These are phyloP conservation scores for Trichomycterus rosablanca DNA, from an alignment of 2,113 vertebrate species.

Conservation along the genomic window DNA sequence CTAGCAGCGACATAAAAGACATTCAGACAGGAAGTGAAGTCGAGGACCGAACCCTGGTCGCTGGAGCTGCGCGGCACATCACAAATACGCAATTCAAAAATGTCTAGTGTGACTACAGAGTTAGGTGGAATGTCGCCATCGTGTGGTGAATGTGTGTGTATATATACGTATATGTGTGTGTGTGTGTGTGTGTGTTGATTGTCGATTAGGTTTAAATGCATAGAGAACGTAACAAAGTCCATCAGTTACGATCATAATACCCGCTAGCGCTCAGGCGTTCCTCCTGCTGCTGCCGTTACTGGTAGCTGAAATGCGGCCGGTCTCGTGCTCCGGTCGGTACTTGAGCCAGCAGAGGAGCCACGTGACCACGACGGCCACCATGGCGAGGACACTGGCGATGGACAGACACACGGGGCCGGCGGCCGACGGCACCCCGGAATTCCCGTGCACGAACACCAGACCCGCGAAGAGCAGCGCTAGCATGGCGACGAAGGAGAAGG, in stretches of 20 bases:
- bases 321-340: constrained; percentile 80
- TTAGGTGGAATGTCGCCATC: too few species aligned
- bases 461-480: constrained; percentile 88
- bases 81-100: too few species aligned
- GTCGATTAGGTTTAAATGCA: neutral
- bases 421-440: constrained; percentile 78
- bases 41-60: too few species aligned
- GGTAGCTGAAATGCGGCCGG: constrained; percentile 58
- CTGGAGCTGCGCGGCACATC: too few species aligned
- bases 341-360: constrained; percentile 92
- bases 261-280: constrained; percentile 58
- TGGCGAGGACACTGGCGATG: constrained; percentile 86
- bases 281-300: constrained; percentile 63
- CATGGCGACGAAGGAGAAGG: constrained; percentile 90
- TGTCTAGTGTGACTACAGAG: too few species aligned
- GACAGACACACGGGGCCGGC: constrained; percentile 87
- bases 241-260: neutral
- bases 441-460: constrained; percentile 89
- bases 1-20: too few species aligned
- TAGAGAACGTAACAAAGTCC: neutral
- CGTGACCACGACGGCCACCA: constrained; percentile 88
- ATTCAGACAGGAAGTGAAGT: too few species aligned
- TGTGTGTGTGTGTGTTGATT: too few species aligned
- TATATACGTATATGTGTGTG: too few species aligned
- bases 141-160: too few species aligned